Evolutionary conservation across 2,888 invertebrate genomes (phyloP).

Genomic region (Volucella bombylans): DNA sequence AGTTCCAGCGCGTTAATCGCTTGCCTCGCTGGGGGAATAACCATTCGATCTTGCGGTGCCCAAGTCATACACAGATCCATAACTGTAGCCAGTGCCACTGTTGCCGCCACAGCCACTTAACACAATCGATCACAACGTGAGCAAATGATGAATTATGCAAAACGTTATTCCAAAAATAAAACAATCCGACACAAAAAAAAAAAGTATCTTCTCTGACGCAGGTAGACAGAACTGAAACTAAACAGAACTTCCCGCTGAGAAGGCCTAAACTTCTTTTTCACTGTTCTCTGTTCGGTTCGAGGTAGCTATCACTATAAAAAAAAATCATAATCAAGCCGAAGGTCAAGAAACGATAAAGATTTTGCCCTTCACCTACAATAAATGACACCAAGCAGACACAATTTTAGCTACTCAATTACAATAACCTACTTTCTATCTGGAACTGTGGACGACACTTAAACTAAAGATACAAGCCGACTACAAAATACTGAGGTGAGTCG

Average conservation of each 20-base stretch:
- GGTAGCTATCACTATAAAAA: background rate
- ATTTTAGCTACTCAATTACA: conserved; percentile 1
- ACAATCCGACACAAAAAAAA: conserved; percentile 20
- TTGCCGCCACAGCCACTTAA: background rate
- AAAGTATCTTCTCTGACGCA: conserved; percentile 53
- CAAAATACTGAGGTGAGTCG: no score
- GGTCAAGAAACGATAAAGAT: conserved; percentile 61
- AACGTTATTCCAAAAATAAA: conserved; percentile 64
- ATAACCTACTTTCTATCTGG: conserved; percentile 61
- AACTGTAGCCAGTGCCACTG: conserved; percentile 2
- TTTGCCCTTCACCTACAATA: conserved; percentile 64
- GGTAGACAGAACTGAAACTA: conserved; percentile 37
- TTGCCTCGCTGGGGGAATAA: conserved; percentile 31
- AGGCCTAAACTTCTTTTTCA: background rate
- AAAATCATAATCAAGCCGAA: conserved; percentile 31
- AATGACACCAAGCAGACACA: conserved; percentile 23
- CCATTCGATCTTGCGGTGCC: conserved; percentile 32
- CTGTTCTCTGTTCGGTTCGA: background rate
- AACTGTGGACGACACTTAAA: conserved; percentile 28
- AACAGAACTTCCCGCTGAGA: background rate
- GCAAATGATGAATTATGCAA: conserved; percentile 70
- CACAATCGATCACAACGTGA: conserved; percentile 66
- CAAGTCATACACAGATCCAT: conserved; percentile 4
- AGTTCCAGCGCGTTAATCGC: conserved; percentile 52
- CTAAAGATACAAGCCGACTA: background rate